phyloP scores from a whole-genome alignment of 2,797 vertebrate genomes.

The Microctenopoma lineatum region DNA sequence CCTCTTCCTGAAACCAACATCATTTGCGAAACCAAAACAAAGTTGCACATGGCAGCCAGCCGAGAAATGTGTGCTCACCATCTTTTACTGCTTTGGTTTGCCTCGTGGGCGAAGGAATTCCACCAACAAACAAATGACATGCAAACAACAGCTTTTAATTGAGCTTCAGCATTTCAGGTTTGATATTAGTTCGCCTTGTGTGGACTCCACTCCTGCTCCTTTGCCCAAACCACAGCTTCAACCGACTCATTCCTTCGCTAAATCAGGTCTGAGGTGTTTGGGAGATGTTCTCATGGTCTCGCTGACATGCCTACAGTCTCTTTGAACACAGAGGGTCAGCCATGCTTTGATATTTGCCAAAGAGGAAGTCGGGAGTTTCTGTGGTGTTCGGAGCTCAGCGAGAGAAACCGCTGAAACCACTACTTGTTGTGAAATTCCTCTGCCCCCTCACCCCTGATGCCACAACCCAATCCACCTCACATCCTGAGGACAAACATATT shows the following conservation, averaged over 20 bases:
- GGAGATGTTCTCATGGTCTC: slow-evolving; percentile 33
- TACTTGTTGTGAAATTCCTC: slow-evolving; percentile 70
- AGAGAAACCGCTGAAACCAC: slow-evolving; percentile 70
- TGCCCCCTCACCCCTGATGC: slow-evolving; percentile 52
- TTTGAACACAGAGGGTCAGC: slow-evolving; percentile 41
- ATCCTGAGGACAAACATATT: slow-evolving; percentile 43
- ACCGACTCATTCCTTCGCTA: slow-evolving; percentile 24
- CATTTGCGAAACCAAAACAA: slow-evolving; percentile 49
- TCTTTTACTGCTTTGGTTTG: slow-evolving; percentile 40
- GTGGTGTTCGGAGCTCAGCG: slow-evolving; percentile 61
- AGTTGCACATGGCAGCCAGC: slow-evolving; percentile 28
- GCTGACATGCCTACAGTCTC: slow-evolving; percentile 9
- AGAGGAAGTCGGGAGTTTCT: slow-evolving; percentile 63
- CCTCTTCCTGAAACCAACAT: slow-evolving; percentile 37
- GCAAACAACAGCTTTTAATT: slow-evolving; percentile 30
- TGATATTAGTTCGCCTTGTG: slow-evolving; percentile 9
- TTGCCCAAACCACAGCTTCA: slow-evolving; percentile 25
- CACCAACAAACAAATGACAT: slow-evolving; percentile 28
- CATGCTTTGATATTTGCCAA: slow-evolving; percentile 49
- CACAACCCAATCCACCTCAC: slow-evolving; percentile 63
- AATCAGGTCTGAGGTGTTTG: slow-evolving; percentile 36
- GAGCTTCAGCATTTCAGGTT: slow-evolving; percentile 23
- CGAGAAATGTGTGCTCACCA: slow-evolving; percentile 15
- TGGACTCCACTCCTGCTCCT: slow-evolving; percentile 6
- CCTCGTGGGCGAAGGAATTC: slow-evolving; percentile 20